These are phyloP conservation scores for Poliocrania exsul DNA, from an alignment of 2,797 vertebrate genomes.

Conservation along the genomic window DNA sequence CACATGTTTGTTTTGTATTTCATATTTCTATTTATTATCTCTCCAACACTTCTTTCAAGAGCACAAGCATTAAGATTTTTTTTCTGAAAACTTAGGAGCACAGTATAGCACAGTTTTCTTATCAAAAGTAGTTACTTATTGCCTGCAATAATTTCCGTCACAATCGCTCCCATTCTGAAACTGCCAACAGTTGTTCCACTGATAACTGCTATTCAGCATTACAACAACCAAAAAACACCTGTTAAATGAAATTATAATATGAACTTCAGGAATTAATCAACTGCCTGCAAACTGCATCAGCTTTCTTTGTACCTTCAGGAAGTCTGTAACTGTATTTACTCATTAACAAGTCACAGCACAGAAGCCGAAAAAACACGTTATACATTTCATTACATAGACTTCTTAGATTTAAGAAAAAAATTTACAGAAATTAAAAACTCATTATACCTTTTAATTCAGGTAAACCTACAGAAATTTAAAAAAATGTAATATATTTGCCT, in stretches of 20 bases:
- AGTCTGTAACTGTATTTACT: not conserved
- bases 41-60: not conserved
- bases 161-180: not conserved
- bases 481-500: not conserved
- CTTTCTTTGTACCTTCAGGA: not conserved
- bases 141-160: not conserved
- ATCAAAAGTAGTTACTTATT: not conserved
- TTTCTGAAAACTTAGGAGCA: not conserved
- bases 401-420: not conserved
- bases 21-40: not conserved
- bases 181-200: not conserved
- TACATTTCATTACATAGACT: not conserved
- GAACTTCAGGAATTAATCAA: not conserved
- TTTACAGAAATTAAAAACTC: not conserved
- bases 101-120: not conserved
- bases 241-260: not conserved
- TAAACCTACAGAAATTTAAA: not conserved
- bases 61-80: not conserved
- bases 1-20: not conserved
- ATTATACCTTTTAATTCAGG: not conserved
- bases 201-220: not conserved
- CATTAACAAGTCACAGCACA: not conserved
- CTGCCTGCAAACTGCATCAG: not conserved
- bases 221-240: not conserved
- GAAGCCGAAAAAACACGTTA: not conserved